Conservation (phyloP, 1,140 invertebrate genomes). For the Pollicipes pollicipes region DNA sequence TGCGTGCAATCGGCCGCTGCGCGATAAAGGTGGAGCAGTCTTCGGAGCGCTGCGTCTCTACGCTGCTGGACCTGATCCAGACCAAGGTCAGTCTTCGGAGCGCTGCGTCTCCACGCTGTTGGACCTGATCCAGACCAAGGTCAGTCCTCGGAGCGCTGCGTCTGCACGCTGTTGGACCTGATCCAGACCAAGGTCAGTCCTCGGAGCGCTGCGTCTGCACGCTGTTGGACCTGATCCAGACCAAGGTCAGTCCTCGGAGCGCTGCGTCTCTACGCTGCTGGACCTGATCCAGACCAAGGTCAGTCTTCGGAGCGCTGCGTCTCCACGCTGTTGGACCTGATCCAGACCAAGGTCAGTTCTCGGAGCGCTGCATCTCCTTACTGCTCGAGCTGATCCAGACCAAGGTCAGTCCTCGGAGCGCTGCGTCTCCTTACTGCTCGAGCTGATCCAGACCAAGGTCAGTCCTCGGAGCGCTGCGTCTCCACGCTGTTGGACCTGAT, state of each 20-base stretch:
- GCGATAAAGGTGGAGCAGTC: slow-evolving; percentile 99
- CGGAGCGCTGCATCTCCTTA: slow-evolving; percentile 94
- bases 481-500: slow-evolving; percentile 96
- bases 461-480: slow-evolving; percentile 93
- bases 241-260: slow-evolving; percentile 92
- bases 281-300: slow-evolving; percentile 98
- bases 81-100: slow-evolving; percentile 95
- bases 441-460: slow-evolving; percentile 97
- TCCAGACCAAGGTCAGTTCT: slow-evolving; percentile 96
- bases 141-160: slow-evolving; percentile 92
- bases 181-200: slow-evolving; percentile 97
- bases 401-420: slow-evolving; percentile 91
- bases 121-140: slow-evolving; percentile 99
- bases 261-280: slow-evolving; percentile 93
- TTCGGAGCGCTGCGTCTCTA: slow-evolving; percentile 94
- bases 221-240: slow-evolving; percentile 96
- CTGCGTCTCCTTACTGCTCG: slow-evolving; percentile 94
- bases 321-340: slow-evolving; percentile 91
- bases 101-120: slow-evolving; percentile 92
- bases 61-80: slow-evolving; percentile 95
- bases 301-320: slow-evolving; percentile 94
- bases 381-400: slow-evolving; percentile 98
- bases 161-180: slow-evolving; percentile 92
- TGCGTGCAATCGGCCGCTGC: slow-evolving; percentile 93
- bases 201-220: slow-evolving; percentile 97